phyloP scores from a whole-genome alignment of 2,888 invertebrate species.

The Clunio marinus region DNA sequence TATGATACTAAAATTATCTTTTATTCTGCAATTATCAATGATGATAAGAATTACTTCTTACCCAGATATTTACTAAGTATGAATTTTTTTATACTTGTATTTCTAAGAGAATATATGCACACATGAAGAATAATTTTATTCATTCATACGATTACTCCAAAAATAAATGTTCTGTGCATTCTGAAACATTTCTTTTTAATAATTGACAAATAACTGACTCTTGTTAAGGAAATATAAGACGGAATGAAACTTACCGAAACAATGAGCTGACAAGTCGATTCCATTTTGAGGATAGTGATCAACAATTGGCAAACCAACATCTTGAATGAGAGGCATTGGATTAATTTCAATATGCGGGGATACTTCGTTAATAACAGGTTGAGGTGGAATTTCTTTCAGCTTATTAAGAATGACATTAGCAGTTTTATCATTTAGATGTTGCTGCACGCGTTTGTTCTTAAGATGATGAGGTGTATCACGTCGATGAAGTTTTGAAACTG shows the following conservation, averaged over 20 bases:
- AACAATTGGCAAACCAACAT: constrained; percentile 28
- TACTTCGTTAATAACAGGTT: constrained; percentile 18
- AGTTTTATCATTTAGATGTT: constrained; percentile 62
- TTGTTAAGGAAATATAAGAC: no score
- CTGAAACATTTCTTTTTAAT: no score
- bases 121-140: no score
- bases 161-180: no score
- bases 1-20: no score
- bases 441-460: constrained; percentile 91
- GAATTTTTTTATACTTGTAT: no score
- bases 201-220: no score
- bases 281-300: constrained; percentile 32
- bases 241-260: constrained; percentile 30
- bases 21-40: no score
- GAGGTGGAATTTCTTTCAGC: constrained; percentile 33
- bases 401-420: constrained; percentile 58
- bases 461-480: constrained; percentile 99
- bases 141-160: no score
- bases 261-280: constrained; percentile 30
- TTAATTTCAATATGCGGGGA: constrained; percentile 20
- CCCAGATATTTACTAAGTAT: no score
- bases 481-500: constrained; percentile 50
- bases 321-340: constrained; percentile 32
- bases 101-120: no score
- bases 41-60: no score